These are phyloP conservation scores for Brevimyrus niger DNA, from an alignment of 2,113 vertebrate genomes.

Conservation along the genomic window DNA sequence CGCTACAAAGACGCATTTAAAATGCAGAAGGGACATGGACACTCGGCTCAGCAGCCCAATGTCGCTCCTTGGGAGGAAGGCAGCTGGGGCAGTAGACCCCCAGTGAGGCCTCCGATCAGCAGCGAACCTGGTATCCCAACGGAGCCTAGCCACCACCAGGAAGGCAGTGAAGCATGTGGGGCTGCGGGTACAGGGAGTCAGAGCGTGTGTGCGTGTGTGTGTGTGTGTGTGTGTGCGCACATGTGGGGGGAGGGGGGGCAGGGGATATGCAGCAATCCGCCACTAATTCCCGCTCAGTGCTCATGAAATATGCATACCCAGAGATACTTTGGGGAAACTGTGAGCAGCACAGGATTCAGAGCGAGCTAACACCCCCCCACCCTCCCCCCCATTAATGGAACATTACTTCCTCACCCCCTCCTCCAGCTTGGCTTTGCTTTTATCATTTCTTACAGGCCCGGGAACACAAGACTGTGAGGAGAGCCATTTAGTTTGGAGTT, in stretches of 20 bases:
- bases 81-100: too few species aligned
- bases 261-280: constrained; percentile 46
- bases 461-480: constrained; percentile 1
- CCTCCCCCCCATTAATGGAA: constrained; percentile 49
- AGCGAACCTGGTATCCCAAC: not conserved
- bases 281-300: constrained; percentile 61
- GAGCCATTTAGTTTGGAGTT: not conserved
- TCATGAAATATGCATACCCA: constrained; percentile 69
- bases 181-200: not conserved
- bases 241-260: too few species aligned
- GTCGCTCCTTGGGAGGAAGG: too few species aligned
- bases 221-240: not conserved
- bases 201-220: not conserved
- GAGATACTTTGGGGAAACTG: constrained; percentile 57
- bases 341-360: constrained; percentile 53
- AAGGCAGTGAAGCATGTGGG: not conserved
- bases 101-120: not conserved
- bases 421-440: constrained; percentile 11
- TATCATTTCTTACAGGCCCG: constrained; percentile 13
- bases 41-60: not conserved
- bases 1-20: too few species aligned
- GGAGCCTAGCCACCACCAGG: not conserved
- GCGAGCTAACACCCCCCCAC: constrained; percentile 37
- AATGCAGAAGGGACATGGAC: not conserved
- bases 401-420: constrained; percentile 40